phyloP scores from a whole-genome alignment of 1,140 invertebrate species.

The Bilobella aurantiaca region DNA sequence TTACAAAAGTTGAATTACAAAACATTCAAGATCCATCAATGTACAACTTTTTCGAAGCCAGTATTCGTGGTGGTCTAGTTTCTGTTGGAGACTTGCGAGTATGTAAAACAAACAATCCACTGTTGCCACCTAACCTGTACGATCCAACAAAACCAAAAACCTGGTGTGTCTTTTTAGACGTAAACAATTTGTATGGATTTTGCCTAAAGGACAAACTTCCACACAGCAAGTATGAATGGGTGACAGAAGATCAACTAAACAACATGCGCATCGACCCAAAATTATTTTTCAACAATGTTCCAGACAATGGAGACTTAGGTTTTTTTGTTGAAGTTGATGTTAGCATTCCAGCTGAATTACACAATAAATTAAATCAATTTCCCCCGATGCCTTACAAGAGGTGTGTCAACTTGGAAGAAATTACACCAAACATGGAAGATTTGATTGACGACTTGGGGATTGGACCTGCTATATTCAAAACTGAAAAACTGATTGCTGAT shows the following conservation, averaged over 20 bases:
- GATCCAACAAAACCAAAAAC: conserved; percentile 30
- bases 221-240: conserved; percentile 42
- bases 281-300: background rate
- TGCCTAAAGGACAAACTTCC: conserved; percentile 43
- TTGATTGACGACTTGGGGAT: background rate
- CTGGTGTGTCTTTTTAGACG: conserved; percentile 44
- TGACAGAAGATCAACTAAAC: conserved; percentile 12
- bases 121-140: conserved; percentile 40
- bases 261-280: background rate
- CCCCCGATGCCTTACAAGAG: conserved; percentile 42
- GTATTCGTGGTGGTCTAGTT: conserved; percentile 34
- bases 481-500: conserved; percentile 11
- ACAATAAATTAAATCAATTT: conserved; percentile 45
- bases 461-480: background rate
- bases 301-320: conserved; percentile 40
- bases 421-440: background rate
- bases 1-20: conserved; percentile 37
- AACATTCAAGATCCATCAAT: conserved; percentile 43
- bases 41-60: conserved; percentile 39
- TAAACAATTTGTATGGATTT: conserved; percentile 48
- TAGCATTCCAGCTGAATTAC: conserved; percentile 39
- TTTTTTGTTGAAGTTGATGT: conserved; percentile 46
- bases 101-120: conserved; percentile 43
- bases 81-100: conserved; percentile 38
- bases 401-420: background rate